phyloP scores from a whole-genome alignment of 2,797 vertebrate genomes.

The Cygnus olor region DNA sequence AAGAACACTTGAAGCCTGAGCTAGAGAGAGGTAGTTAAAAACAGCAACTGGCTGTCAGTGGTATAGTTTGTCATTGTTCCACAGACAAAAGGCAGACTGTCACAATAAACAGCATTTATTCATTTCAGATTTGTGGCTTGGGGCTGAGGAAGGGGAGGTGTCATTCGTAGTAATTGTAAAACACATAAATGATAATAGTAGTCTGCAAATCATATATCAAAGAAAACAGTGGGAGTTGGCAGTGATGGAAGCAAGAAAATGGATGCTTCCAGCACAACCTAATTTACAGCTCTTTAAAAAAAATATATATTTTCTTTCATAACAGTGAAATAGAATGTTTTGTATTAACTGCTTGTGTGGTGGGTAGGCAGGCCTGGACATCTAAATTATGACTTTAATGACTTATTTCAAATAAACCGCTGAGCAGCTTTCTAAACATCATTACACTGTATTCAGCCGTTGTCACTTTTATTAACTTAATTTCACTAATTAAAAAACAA shows the following conservation, averaged over 20 bases:
- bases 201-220: slow-evolving; percentile 80
- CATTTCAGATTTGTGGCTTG: slow-evolving; percentile 78
- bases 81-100: slow-evolving; percentile 81
- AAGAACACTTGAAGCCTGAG: slow-evolving; percentile 66
- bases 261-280: slow-evolving; percentile 72
- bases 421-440: background rate
- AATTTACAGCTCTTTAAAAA: slow-evolving; percentile 75
- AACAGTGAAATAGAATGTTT: slow-evolving; percentile 58
- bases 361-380: slow-evolving; percentile 55
- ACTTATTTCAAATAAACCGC: slow-evolving; percentile 16
- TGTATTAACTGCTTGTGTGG: slow-evolving; percentile 50
- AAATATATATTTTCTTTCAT: slow-evolving; percentile 58
- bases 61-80: slow-evolving; percentile 77
- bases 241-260: slow-evolving; percentile 75
- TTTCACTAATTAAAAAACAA: slow-evolving; percentile 37
- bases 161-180: slow-evolving; percentile 77
- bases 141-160: slow-evolving; percentile 78
- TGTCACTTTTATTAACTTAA: slow-evolving; percentile 1
- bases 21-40: slow-evolving; percentile 55
- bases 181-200: slow-evolving; percentile 82
- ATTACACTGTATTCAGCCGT: background rate
- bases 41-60: slow-evolving; percentile 71
- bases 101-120: slow-evolving; percentile 81
- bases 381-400: slow-evolving; percentile 22
- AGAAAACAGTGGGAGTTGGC: slow-evolving; percentile 77